Conservation (phyloP, 92 coral and sea anemone genomes). For the Isaurus tuberculatus region DNA sequence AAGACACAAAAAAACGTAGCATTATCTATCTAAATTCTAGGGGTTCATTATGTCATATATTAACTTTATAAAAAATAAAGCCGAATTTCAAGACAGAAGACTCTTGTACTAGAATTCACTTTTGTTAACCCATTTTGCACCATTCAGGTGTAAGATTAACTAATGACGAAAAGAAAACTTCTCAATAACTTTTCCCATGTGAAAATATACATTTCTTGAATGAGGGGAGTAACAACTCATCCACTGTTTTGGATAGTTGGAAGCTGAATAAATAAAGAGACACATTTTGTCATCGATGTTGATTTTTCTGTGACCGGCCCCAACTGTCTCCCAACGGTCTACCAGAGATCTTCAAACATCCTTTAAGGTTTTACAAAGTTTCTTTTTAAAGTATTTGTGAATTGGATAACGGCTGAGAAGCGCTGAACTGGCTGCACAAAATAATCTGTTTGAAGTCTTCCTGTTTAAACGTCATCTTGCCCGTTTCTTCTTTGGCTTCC, state of each 20-base stretch:
- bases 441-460: neutral
- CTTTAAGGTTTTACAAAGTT: too few species aligned
- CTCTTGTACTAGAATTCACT: neutral
- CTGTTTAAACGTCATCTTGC: conserved; percentile 59
- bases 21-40: neutral
- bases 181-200: neutral
- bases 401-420: too few species aligned
- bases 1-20: neutral
- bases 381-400: too few species aligned
- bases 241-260: neutral
- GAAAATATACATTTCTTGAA: too few species aligned
- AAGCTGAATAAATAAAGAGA: too few species aligned
- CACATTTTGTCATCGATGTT: too few species aligned
- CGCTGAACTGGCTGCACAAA: neutral
- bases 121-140: neutral
- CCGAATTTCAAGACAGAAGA: neutral
- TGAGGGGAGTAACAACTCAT: too few species aligned
- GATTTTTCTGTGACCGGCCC: too few species aligned
- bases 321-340: too few species aligned
- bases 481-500: conserved; percentile 80
- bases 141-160: too few species aligned
- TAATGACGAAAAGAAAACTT: neutral
- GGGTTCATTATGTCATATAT: neutral
- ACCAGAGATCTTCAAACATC: too few species aligned
- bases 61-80: conserved; percentile 10